Evolutionary conservation across 2,113 vertebrate species (phyloP), one percentile per base, ranked within the genome.

Genomic region (Polypterus senegalus): DNA sequence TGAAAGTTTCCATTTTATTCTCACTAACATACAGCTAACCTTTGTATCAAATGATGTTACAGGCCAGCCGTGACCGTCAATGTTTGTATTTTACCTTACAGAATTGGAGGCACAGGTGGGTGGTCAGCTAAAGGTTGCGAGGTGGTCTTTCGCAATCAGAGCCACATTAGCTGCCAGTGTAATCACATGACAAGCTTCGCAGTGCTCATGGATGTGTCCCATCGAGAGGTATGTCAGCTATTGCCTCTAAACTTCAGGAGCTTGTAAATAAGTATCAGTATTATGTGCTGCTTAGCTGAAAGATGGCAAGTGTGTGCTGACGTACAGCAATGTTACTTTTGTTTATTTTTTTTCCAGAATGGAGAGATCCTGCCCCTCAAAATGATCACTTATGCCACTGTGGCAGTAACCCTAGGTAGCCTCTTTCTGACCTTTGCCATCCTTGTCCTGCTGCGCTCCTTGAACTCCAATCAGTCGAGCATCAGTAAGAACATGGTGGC

Each of bases 81-180:
- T 27, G 27, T 27, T 27, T 27, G 27, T 27, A 27, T 27, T 27
- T 27, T 27, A 27, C 54, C 61, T 54, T 11, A 66, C 10, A 73
- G 81, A 47, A 60, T 74, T 7, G 81, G 78, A 0, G 81, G 84
- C 9, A 76, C 67, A 0, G 92, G 92, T 0, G 92, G 90, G 69
- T 97, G 94, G 94, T 97, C 94, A 0, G 90, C 94, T 2, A 88
- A 89, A 62, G 94, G 94, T 69, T 97, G 94, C 0, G 92, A 97
- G 66, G 84, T 97, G 6, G 72, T 92, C 64, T 94, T 92, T 81
- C 82, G 94, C 45, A 97, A 97, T 53, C 80, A 71, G 80, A 92
- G 87, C 63, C 94, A 97, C 11, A 89, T 97, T 79, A 94, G 89
- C 85, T 97, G 94, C 76, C 91, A 93, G 81, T 97, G 93, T 69